Evolutionary conservation across 1,140 invertebrate genomes (phyloP).

Genomic region (Stratiolaelaps scimitus): DNA sequence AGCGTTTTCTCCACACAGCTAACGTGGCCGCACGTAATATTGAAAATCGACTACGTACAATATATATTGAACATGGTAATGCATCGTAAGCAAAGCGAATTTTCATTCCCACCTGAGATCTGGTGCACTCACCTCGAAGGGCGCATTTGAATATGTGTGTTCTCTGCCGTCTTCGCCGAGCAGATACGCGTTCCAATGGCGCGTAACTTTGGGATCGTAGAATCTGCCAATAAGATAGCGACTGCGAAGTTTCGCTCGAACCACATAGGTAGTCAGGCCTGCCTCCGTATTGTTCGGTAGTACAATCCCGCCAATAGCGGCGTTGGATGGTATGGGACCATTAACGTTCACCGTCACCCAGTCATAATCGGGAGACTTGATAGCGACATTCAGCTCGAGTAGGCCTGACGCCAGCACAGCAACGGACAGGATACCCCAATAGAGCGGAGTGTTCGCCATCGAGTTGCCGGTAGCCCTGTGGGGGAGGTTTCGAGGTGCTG

Average conservation of each 20-base stretch:
- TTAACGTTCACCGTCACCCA: neutral
- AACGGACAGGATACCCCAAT: too few relatives aligned
- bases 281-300: neutral
- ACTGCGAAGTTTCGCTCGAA: neutral
- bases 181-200: neutral
- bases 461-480: too few relatives aligned
- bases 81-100: too few relatives aligned
- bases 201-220: neutral
- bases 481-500: too few relatives aligned
- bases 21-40: too few relatives aligned
- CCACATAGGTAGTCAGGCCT: neutral
- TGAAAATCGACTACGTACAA: too few relatives aligned
- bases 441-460: too few relatives aligned
- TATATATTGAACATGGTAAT: too few relatives aligned
- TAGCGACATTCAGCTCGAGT: too few relatives aligned
- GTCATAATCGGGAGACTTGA: neutral
- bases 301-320: neutral
- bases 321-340: neutral
- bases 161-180: neutral
- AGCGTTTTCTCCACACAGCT: too few relatives aligned
- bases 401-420: too few relatives aligned
- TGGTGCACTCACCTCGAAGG: conserved; percentile 3
- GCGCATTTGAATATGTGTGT: neutral
- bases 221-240: neutral
- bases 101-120: too few relatives aligned